Evolutionary conservation across 2,113 vertebrate species (phyloP), one percentile per base, ranked within the genome.

Genomic region (Piaya cayana): DNA sequence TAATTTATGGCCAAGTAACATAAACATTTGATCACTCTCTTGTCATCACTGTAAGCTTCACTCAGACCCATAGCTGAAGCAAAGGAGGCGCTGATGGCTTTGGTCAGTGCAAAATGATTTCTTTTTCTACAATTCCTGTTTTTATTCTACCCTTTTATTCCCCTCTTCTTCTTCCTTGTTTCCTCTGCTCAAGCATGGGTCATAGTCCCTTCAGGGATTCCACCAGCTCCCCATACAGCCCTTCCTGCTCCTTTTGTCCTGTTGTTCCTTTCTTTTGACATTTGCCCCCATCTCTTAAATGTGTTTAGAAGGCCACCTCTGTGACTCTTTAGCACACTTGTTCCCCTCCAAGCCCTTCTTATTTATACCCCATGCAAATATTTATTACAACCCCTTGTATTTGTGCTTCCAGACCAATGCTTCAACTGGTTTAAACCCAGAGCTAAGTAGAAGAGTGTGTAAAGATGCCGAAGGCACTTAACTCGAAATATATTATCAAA

Each of bases 11-110:
- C 36, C 21, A 65, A 17, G 82, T 71, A 71, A 29, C n/a, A 60
- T 64, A 62, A 93, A 67, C 4, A 21, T 49, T 83, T 60, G 15
- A 36, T 78, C 53, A 55, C 2, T 15, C 15, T 8, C 18, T 59
- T 42, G 37, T 36, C 29, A 59, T 69, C 1, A 0, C 5, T 0
- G 0, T 21, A 81, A 36, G 43, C 25, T 60, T 22, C 4, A 2
- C n/a, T 25, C 12, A 42, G 37, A 22, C 8, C 11, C 6, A 5
- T 11, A 15, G 11, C 7, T 36, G 69, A 53, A 34, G 29, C 26
- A 79, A 49, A 45, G 65, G 12, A 76, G 19, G 15, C 1, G 1
- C 25, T 36, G 69, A 19, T 42, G 6, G 9, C 6, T 59, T 22
- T 47, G 34, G 11, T 77, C 39, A 43, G 19, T 6, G 23, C 6